Evolutionary conservation across 2,888 invertebrate species (phyloP), one percentile per base, ranked within the genome.

Genomic region (Caenorhabditis uteleia): DNA sequence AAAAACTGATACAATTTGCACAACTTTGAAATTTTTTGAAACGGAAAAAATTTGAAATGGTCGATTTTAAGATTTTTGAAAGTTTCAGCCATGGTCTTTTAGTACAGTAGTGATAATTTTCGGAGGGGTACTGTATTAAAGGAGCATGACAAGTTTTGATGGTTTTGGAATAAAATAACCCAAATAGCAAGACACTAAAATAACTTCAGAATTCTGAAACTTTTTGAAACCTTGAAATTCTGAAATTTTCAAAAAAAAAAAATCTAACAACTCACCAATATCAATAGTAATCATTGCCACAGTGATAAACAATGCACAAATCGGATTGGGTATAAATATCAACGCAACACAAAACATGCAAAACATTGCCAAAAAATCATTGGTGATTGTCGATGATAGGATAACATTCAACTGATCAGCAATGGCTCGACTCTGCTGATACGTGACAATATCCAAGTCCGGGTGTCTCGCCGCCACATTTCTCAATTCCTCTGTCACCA

Each of bases 281-380:
- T 82, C 82, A 46, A 82, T 82, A 4, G 78, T 94, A 55, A 94
- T 89, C 62, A 95, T 93, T 78, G 93, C 92, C 82, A 94, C 90
- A 0, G 79, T 75, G 1, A 95, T 93, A 93, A 94, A 95, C 10
- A 95, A 85, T 0, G 92, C 91, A 84, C 94, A 94, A n/a, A 93
- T 86, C 4, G 92, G 88, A 82, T 93, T 93, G 0, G 95, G 94
- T 48, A 95, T 94, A 84, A 95, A 93, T 68, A 95, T 88, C 80
- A 94, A 91, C 0, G 93, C 91, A 42, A 93, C 91, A 48, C 92
- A 87, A 90, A 93, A 92, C 94, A 95, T 95, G 77, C 93, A 90
- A 4, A 90, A 85, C 85, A 1, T 91, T 89, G 85, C 83, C 46
- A 79, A 49, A 12, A 70, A 60, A 43, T 83, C 80, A 51, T 83